Evolutionary conservation across 2,888 invertebrate genomes (phyloP), one percentile per base, ranked within the genome.

Genomic region (Macrophya alboannulata): DNA sequence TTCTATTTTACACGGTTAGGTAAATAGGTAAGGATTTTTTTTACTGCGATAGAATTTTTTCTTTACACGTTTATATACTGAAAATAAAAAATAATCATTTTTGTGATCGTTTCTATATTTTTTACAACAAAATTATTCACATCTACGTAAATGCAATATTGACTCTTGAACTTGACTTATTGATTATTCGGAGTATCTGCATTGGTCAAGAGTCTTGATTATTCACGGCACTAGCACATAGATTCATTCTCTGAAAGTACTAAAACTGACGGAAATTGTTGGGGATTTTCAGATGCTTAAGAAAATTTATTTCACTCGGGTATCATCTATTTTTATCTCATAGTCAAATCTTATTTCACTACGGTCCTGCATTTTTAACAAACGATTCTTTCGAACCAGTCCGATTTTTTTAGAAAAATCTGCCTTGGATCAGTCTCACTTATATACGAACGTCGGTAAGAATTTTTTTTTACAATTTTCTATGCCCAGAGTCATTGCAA

Each of bases 321-420:
- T 31, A 31, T 15, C 85, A 71, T n/a, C 55, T 55, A 55, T n/a
- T 55, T 55, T 55, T n/a, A n/a, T 55, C 55, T 55, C n/a, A n/a
- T 55, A n/a, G 55, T 55, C 55, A n/a, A 55, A 55, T 55, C n/a
- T 1, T 55, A 12, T 4, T 3, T 21, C 62, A 62, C 62, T 62
- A 62, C 25, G 4, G 21, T 62, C 12, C 10, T 25, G 62, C 3
- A 25, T 62, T 62, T 25, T 62, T 62, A 8, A n/a, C n/a, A 25
- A 62, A 62, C 62, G 21, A 59, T 59, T 8, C 8, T 59, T 10
- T 21, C 59, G 59, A 59, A 59, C 9, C 8, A 8, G 21, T 62
- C 31, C 0, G 4, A 17, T 17, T 37, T 0, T 37, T 4, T 0
- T 8, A 4, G 15, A 37, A 37, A 68, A 68, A 68, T 68, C 37